Evolutionary conservation across 2,888 invertebrate genomes (phyloP), one percentile per base, ranked within the genome.

Genomic region (Brachypterus glaber): DNA sequence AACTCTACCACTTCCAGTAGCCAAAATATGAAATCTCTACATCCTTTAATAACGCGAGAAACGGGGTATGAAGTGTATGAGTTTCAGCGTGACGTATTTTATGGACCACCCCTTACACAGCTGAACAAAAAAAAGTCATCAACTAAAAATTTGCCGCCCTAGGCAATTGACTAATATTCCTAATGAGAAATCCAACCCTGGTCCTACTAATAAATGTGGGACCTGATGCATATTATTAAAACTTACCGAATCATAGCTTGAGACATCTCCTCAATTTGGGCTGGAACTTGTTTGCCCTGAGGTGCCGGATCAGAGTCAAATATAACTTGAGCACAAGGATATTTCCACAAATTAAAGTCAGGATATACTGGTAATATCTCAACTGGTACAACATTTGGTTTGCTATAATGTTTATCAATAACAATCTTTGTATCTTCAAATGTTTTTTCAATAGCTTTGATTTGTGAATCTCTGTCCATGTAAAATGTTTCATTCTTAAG

Each of bases 271-370:
- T 96, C 95, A 53, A 90, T 78, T 60, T 93, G 91, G 5, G 85
- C 85, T 16, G 88, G 83, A 31, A 86, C 78, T 53, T 87, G 79
- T 57, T 87, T 82, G 40, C 88, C 91, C 27, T 80, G 72, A 0
- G 95, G 93, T 4, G 96, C 92, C 7, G 97, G 97, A 69, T 98
- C 98, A 0, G 93, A 88, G 64, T 98, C 98, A 63, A 98, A 98
- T 58, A 96, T 92, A 47, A 98, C 97, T 66, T 88, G 88, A 31
- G 97, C 96, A 66, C 95, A 97, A 0, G 96, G 93, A 69, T 92
- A 92, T 61, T 91, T 92, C 97, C 97, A 98, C 58, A 93, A 74
- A 54, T 86, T 85, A 62, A 95, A 97, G 68, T 98, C 98, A 8
- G 98, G 97, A 67, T 82, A 93, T 12, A 98, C 75, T 0, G 88